A percentile compares a stretch with the other conserved stretches of the same genome.
Conservation (phyloP, 2,888 invertebrate genomes). For the Epinotia bilunana region DNA sequence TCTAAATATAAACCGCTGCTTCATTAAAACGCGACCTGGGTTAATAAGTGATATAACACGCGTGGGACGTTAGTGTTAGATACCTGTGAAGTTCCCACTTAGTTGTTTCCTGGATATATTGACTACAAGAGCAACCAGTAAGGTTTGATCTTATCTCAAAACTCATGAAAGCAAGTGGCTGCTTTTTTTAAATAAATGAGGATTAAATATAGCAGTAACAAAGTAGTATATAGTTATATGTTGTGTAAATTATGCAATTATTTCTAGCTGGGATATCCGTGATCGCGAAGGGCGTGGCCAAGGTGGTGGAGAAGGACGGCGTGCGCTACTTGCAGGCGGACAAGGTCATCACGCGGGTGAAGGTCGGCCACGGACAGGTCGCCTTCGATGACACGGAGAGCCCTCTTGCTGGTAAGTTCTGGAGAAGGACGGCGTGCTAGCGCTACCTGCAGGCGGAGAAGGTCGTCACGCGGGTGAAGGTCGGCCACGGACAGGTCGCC, state of each 20-base stretch:
- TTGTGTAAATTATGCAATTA: constrained; percentile 4
- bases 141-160: not conserved
- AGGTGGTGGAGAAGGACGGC: constrained; percentile 84
- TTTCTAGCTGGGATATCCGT: constrained; percentile 84
- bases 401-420: constrained; percentile 85
- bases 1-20: constrained; percentile 9
- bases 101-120: not conserved
- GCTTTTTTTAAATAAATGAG: no score
- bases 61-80: not conserved
- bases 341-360: constrained; percentile 84
- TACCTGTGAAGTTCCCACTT: not conserved
- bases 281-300: constrained; percentile 84
- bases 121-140: not conserved
- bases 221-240: no score
- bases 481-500: constrained; percentile 85
- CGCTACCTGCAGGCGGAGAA: constrained; percentile 86
- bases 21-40: constrained; percentile 18
- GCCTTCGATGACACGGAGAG: constrained; percentile 83
- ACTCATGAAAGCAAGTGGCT: no score
- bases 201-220: no score
- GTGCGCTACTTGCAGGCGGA: constrained; percentile 86
- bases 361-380: constrained; percentile 85
- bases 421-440: constrained; percentile 84
- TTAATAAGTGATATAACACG: constrained; percentile 6
- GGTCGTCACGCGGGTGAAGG: constrained; percentile 84